Base-by-base conservation (phyloP, 2,888 invertebrate species). In the Pollenia angustigena region DNA sequence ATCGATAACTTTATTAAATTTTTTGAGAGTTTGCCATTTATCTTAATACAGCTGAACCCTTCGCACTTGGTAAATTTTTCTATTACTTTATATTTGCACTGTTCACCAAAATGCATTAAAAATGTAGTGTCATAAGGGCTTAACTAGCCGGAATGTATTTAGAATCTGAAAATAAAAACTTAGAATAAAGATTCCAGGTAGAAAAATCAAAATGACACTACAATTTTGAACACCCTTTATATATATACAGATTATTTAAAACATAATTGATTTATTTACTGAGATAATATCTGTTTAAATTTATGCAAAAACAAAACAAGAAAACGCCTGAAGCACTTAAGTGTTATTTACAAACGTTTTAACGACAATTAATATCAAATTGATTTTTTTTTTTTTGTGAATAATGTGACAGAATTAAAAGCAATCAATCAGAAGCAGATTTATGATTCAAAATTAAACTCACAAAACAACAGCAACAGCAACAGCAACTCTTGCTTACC, bases 371-470 rank as follows among this genome's bases (percentile, higher is more conserved):
- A 81, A 75, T 81, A 75, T 72, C 66, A 56, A 71, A 83, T 83
- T 56, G 66, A 16, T 12, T 44, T 68, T 58, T 54, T 58, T 18
- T 23, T 62, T 40, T 66, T 62, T 71, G 18, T 18, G 64, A 48
- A 66, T 46, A 48, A 71, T 72, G 48, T 78, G 78, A 72, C 42
- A 72, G 32, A 54, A 71, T 78, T 66, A 81, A 85, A 81, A 76
- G 76, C 85, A 81, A 81, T 85, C 85, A 85, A 85, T 78, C 85
- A 78, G 23, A 72, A 81, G 74, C 85, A 81, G 72, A 78, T 85
- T 76, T 44, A 42, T 48, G 44, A 62, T 80, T 72, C 52, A 46
- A 68, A 68, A 48, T 50, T 42, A 60, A 79, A 42, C 42, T 42
- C n/a, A 72, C n/a, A 60, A 48, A 56, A 40, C 16, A 50, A 48